Percentiles rank a stretch among this genome's conserved stretches.
phyloP scores from a whole-genome alignment of 2,797 vertebrate species.

The Pachyuromys duprasi region DNA sequence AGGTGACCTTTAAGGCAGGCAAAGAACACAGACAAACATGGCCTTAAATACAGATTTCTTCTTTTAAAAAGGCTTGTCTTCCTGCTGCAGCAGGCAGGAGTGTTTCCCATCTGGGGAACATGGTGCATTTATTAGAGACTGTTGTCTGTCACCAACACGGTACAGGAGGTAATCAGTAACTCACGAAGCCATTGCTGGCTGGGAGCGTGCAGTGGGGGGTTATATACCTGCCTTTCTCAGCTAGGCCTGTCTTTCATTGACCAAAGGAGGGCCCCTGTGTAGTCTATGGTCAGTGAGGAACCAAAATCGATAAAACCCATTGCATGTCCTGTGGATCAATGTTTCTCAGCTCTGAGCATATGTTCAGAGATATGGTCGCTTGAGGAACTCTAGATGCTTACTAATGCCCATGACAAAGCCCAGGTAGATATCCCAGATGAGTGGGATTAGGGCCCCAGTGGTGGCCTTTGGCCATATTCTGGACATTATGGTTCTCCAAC shows the following conservation, averaged over 20 bases:
- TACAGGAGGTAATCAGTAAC: rapidly evolving
- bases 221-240: rapidly evolving
- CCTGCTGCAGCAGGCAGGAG: not conserved
- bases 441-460: rapidly evolving
- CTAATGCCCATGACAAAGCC: rapidly evolving
- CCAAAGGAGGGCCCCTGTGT: not conserved
- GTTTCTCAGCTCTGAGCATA: not conserved
- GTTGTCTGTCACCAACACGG: rapidly evolving
- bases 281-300: not conserved
- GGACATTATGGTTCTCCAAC: rapidly evolving
- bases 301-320: rapidly evolving
- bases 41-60: slow-evolving; percentile 42
- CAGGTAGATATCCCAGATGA: not conserved
- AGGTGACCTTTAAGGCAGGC: slow-evolving; percentile 75
- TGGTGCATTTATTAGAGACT: rapidly evolving
- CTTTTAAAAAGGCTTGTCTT: not conserved
- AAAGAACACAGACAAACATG: slow-evolving; percentile 64
- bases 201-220: rapidly evolving
- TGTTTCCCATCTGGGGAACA: not conserved
- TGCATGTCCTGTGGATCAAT: rapidly evolving
- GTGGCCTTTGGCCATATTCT: not conserved
- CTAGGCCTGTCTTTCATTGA: rapidly evolving
- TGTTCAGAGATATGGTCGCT: not conserved
- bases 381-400: rapidly evolving
- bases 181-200: rapidly evolving